These are phyloP conservation scores for Sceliomorpha sp. DNA, from an alignment of 2,888 invertebrate genomes.

Conservation along the genomic window DNA sequence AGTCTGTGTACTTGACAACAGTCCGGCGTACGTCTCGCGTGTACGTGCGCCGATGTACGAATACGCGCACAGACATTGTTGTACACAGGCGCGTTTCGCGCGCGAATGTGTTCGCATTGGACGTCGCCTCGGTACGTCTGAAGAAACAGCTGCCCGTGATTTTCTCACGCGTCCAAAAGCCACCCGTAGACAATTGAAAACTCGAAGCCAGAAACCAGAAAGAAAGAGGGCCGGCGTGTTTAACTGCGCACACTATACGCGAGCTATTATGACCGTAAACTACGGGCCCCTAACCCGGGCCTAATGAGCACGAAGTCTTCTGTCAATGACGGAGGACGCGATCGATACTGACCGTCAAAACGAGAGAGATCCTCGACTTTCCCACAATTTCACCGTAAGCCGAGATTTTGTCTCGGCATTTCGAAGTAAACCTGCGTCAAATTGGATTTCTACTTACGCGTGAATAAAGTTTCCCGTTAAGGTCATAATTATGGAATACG, in stretches of 20 bases:
- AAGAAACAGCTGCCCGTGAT: conserved; percentile 74
- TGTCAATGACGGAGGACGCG: conserved; percentile 24
- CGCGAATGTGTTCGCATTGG: conserved; percentile 48
- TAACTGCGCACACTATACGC: conserved; percentile 14
- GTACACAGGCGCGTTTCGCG: conserved; percentile 35
- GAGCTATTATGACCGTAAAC: conserved; percentile 38
- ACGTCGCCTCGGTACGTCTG: conserved; percentile 27
- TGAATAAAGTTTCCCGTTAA: too few species aligned
- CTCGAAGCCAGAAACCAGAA: conserved; percentile 48
- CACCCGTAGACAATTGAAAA: conserved; percentile 76
- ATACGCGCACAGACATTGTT: conserved; percentile 13
- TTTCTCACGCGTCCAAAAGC: conserved; percentile 79
- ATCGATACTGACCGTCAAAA: background rate
- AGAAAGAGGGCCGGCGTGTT: conserved; percentile 46
- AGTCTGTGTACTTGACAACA: conserved; percentile 28
- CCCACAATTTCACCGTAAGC: background rate
- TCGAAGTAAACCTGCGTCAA: too few species aligned
- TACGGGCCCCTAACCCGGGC: conserved; percentile 33
- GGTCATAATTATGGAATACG: too few species aligned
- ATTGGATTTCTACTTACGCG: too few species aligned
- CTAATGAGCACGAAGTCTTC: conserved; percentile 42
- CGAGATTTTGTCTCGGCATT: too few species aligned
- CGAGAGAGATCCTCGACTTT: background rate
- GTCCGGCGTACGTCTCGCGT: conserved; percentile 31
- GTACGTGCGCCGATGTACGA: too few species aligned